Conservation (phyloP, 1,140 invertebrate genomes). For the Macrosteles quadrilineatus region DNA sequence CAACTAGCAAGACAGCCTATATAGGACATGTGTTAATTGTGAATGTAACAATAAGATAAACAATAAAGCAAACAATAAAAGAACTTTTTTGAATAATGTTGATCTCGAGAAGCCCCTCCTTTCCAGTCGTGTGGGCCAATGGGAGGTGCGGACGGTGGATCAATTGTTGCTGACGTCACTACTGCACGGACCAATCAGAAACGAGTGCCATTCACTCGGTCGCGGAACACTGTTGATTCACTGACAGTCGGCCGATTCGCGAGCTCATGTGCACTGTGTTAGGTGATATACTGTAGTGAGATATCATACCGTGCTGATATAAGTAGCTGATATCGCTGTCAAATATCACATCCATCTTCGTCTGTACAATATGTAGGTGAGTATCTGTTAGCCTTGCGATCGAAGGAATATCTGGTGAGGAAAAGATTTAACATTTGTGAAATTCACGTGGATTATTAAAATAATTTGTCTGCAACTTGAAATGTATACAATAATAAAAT, state of each 20-base stretch:
- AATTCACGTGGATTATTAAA: too few species aligned
- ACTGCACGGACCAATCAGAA: background rate
- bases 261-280: background rate
- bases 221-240: background rate
- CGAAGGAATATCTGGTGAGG: too few species aligned
- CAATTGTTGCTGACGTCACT: constrained; percentile 14
- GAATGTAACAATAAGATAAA: constrained; percentile 5
- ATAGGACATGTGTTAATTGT: constrained; percentile 9
- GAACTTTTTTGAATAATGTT: constrained; percentile 1
- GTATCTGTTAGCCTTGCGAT: too few species aligned
- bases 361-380: too few species aligned
- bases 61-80: constrained; percentile 7
- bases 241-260: background rate
- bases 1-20: too few species aligned
- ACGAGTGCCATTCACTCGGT: background rate
- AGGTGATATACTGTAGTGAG: too few species aligned
- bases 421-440: too few species aligned
- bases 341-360: too few species aligned
- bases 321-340: too few species aligned
- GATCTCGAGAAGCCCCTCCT: background rate
- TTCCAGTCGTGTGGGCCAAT: background rate
- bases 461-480: too few species aligned
- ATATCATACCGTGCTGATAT: too few species aligned
- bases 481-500: too few species aligned
- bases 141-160: constrained; percentile 1